phyloP scores from a whole-genome alignment of 2,888 invertebrate species.

The Eristalis tenax region DNA sequence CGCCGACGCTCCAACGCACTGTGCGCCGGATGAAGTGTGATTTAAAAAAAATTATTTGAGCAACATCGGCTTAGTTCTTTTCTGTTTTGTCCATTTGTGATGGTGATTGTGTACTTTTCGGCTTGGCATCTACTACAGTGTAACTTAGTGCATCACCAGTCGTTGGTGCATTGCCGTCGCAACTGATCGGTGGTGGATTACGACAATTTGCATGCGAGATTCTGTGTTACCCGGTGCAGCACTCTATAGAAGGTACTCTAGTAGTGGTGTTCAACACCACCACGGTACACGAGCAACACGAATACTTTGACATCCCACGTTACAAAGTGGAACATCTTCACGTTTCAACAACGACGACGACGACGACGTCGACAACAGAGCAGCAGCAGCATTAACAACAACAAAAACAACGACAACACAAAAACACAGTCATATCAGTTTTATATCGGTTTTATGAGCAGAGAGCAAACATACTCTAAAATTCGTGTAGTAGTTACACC shows the following conservation, averaged over 20 bases:
- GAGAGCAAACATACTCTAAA: slow-evolving; percentile 63
- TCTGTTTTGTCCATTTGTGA: background rate
- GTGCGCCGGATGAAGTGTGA: slow-evolving; percentile 42
- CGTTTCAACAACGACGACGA: slow-evolving; percentile 22
- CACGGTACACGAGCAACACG: slow-evolving; percentile 38
- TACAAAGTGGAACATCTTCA: slow-evolving; percentile 69
- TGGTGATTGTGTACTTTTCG: slow-evolving; percentile 15
- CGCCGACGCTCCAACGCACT: slow-evolving; percentile 59
- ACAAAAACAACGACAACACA: slow-evolving; percentile 53
- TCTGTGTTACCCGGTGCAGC: slow-evolving; percentile 10
- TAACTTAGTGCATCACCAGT: slow-evolving; percentile 26
- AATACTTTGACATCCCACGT: slow-evolving; percentile 56
- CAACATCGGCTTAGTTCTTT: slow-evolving; percentile 8
- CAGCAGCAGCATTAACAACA: background rate
- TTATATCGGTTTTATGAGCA: slow-evolving; percentile 69
- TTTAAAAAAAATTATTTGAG: slow-evolving; percentile 32
- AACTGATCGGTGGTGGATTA: slow-evolving; percentile 53
- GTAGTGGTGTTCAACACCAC: slow-evolving; percentile 47
- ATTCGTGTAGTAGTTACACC: slow-evolving; percentile 56
- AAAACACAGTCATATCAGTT: slow-evolving; percentile 68
- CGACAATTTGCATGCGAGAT: slow-evolving; percentile 60
- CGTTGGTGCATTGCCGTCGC: slow-evolving; percentile 61
- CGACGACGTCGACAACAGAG: slow-evolving; percentile 3
- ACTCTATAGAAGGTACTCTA: background rate
- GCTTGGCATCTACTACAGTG: background rate